Conservation (phyloP, 2,113 vertebrate species). For the Thinocorus orbignyianus region DNA sequence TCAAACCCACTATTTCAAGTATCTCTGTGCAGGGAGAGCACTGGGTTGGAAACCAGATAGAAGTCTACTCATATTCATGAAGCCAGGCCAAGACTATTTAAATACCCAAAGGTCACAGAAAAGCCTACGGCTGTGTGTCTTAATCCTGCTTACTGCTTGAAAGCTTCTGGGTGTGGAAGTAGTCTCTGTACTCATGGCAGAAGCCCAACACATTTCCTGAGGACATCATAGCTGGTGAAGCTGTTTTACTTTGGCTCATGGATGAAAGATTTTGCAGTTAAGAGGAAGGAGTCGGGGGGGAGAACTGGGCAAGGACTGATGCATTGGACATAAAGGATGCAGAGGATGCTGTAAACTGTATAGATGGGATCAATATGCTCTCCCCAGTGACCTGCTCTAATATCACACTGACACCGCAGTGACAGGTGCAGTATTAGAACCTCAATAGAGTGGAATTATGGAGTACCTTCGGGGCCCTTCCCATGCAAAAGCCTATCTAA, state of each 20-base stretch:
- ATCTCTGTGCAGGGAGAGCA: accelerated
- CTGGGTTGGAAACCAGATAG: not conserved
- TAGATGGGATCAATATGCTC: slow-evolving; percentile 31
- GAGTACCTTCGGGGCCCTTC: not conserved
- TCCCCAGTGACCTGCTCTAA: slow-evolving; percentile 19
- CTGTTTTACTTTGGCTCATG: slow-evolving; percentile 38
- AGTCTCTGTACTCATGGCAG: slow-evolving; percentile 23
- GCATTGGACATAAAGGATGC: slow-evolving; percentile 6
- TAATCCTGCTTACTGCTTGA: slow-evolving; percentile 36
- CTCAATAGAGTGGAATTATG: slow-evolving; percentile 50
- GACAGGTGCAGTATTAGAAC: slow-evolving; percentile 49
- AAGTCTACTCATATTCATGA: not conserved
- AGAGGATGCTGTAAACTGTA: slow-evolving; percentile 12
- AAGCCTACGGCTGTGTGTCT: slow-evolving; percentile 12
- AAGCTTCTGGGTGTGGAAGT: slow-evolving; percentile 41
- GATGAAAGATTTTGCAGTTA: slow-evolving; percentile 43
- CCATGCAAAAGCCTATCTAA: slow-evolving; percentile 24
- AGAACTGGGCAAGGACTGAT: not conserved
- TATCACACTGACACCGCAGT: not conserved
- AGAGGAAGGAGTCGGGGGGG: not conserved
- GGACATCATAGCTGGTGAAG: slow-evolving; percentile 39
- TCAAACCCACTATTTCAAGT: not conserved
- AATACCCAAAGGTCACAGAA: slow-evolving; percentile 51
- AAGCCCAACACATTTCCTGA: slow-evolving; percentile 29
- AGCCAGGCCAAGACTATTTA: slow-evolving; percentile 18